Percentiles rank a stretch among this genome's conserved stretches.
Conservation (phyloP, 1,140 invertebrate genomes). For the Aphaenogaster rudis region DNA sequence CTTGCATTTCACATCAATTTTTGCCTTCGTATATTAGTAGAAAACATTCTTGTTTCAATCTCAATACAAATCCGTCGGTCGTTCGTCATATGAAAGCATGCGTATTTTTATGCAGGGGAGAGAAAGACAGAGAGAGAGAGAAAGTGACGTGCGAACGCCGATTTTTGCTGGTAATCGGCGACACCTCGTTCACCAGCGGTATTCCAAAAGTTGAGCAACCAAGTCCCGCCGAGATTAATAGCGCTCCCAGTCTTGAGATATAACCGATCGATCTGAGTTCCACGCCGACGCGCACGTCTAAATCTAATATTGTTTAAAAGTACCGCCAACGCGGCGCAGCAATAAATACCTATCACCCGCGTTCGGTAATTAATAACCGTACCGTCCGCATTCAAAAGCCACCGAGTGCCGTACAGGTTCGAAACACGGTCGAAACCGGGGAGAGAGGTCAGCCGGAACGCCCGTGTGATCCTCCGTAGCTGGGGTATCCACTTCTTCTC, state of each 20-base stretch:
- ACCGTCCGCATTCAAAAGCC: conserved; percentile 43
- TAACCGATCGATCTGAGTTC: conserved; percentile 43
- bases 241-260: conserved; percentile 24
- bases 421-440: conserved; percentile 44
- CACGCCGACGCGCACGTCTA: conserved; percentile 40
- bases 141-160: background rate
- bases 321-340: conserved; percentile 35
- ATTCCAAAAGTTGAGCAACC: conserved; percentile 45
- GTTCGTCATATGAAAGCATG: background rate
- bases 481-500: conserved; percentile 43
- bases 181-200: background rate
- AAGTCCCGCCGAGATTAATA: conserved; percentile 52
- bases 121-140: background rate
- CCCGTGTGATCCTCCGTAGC: conserved; percentile 69
- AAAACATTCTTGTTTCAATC: background rate
- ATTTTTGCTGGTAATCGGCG: conserved; percentile 21
- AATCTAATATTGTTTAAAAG: conserved; percentile 62
- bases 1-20: background rate
- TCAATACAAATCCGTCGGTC: background rate
- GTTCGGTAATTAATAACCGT: conserved; percentile 60
- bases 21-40: background rate
- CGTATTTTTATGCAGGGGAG: background rate
- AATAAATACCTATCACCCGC: conserved; percentile 59
- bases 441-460: conserved; percentile 65
- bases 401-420: conserved; percentile 19